Conservation (phyloP, 2,888 invertebrate genomes). For the Chirona hameri region DNA sequence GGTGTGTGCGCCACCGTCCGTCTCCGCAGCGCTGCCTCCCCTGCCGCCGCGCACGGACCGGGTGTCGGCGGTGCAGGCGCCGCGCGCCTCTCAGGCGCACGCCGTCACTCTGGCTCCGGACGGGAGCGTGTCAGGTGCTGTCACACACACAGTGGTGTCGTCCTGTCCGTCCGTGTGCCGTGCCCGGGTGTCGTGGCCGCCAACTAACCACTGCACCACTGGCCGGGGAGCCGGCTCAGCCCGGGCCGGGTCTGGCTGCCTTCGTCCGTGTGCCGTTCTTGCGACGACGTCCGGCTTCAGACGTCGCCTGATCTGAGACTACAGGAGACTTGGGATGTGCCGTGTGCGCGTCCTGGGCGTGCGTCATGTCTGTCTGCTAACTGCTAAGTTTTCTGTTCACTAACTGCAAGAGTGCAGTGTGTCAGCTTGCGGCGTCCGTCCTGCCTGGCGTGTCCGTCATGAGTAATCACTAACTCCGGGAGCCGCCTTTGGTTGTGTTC, state of each 20-base stretch:
- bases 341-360: too few relatives aligned
- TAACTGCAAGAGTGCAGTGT: neutral
- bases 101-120: neutral
- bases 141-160: neutral
- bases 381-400: neutral
- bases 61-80: neutral
- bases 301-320: too few relatives aligned
- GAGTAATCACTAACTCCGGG: neutral
- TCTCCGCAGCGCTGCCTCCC: neutral
- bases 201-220: too few relatives aligned
- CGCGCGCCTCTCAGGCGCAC: neutral
- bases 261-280: neutral
- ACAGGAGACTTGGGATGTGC: too few relatives aligned
- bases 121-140: neutral
- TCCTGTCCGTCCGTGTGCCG: neutral
- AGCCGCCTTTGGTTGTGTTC: too few relatives aligned
- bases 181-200: neutral
- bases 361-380: neutral
- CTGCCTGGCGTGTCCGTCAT: neutral
- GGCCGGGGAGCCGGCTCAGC: neutral
- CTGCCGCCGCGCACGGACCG: neutral
- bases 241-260: neutral
- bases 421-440: neutral
- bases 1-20: neutral
- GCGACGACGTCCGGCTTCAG: neutral